Base-by-base conservation (phyloP, 30 jellyfish, hydroid and myxozoan species). In the Hydractinia echinata region DNA sequence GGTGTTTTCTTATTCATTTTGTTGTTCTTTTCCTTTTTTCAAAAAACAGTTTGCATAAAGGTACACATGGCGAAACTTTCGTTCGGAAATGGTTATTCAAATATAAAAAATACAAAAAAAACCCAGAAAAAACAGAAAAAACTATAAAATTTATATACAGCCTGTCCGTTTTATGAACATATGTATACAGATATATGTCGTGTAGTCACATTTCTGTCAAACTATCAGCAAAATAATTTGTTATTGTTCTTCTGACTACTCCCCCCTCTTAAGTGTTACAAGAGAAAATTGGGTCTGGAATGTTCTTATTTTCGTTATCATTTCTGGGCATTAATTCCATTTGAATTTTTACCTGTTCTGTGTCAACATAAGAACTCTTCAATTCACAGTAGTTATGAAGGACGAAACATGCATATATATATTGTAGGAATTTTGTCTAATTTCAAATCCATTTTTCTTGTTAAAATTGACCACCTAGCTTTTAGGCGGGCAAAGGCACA, bases 401-500 rank as follows among this genome's bases (percentile, higher is more conserved):
- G 15, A 74, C 82, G 52, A 83, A 73, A 53, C 91, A 83, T 44
- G 91, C 87, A 61, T 62, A 74, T 5, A 73, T 55, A n/a, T n/a
- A n/a, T n/a, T n/a, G n/a, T 15, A 82, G 89, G 89, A 50, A 82
- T 66, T 51, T 54, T 66, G 30, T 82, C 85, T 5, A 82, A 5
- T 8, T 85, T 66, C 69, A 82, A 66, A 55, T 82, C 86, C 66
- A 82, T 50, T 7, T 71, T 66, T 69, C n/a, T n/a, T n/a, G n/a
- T n/a, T n/a, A n/a, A n/a, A n/a, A n/a, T n/a, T n/a, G n/a, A n/a
- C n/a, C n/a, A 67, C 72, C 15, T 21, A 15, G 86, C 79, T 66
- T 82, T 82, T 78, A 82, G 61, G 69, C 89, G 11, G 39, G 85
- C 89, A 82, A 54, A 82, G 21, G 89, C 89, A 55, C 89, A 82